Percentiles rank a stretch among this genome's conserved stretches.
Evolutionary conservation across 2,113 vertebrate genomes (phyloP).

Genomic region (Trachemys scripta): DNA sequence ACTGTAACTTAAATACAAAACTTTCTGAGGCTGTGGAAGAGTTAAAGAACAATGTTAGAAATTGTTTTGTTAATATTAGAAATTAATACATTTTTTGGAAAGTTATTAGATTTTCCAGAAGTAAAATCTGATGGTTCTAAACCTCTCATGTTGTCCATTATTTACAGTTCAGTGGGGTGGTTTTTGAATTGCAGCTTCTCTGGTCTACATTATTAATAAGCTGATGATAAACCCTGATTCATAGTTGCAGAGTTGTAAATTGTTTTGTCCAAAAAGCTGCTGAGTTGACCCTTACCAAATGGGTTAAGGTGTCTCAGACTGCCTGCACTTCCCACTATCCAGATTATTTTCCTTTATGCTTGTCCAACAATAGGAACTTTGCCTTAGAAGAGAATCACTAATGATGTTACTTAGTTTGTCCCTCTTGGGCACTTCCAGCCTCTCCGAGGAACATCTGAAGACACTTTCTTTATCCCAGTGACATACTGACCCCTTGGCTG

Average conservation of each 20-base stretch:
- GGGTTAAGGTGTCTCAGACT: neutral
- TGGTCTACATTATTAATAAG: conserved; percentile 25
- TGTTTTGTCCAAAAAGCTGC: neutral
- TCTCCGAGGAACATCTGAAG: neutral
- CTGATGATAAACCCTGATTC: neutral
- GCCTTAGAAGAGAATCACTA: neutral
- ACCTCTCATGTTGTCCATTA: conserved; percentile 43
- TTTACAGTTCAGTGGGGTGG: conserved; percentile 43
- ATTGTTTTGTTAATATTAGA: conserved; percentile 71
- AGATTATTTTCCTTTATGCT: neutral
- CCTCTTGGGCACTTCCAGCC: neutral
- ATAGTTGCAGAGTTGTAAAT: neutral
- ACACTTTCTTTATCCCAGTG: neutral
- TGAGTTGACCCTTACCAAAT: neutral
- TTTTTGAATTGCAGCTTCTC: neutral
- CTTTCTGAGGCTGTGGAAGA: conserved; percentile 72
- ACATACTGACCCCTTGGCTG: neutral
- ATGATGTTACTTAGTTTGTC: neutral
- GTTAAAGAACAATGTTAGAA: conserved; percentile 65
- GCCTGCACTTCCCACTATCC: neutral
- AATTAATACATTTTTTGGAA: conserved; percentile 66
- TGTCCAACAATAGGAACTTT: neutral
- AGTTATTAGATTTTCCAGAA: conserved; percentile 71
- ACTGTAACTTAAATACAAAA: conserved; percentile 77
- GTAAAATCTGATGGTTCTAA: conserved; percentile 72